Conservation (phyloP, 2,113 vertebrate species). For the Syrmaticus mikado region DNA sequence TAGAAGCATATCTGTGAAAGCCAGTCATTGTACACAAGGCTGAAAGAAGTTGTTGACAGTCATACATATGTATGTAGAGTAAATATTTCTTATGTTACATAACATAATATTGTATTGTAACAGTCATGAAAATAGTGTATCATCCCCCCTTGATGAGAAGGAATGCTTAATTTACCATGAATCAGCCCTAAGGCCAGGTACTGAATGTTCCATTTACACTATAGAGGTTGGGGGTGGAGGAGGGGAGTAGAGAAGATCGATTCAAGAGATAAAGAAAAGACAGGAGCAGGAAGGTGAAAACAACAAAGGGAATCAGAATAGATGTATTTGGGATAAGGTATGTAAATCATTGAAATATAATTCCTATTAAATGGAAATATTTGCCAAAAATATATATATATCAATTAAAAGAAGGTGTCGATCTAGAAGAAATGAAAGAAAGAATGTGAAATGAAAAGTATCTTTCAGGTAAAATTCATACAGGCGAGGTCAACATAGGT, state of each 20-base stretch:
- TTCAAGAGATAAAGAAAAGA: conserved; percentile 13
- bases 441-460: background rate
- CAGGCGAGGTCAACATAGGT: background rate
- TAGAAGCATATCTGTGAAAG: background rate
- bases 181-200: conserved; percentile 15
- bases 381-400: background rate
- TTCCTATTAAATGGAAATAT: background rate
- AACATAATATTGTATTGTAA: background rate
- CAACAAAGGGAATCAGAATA: background rate
- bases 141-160: background rate
- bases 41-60: background rate
- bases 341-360: background rate
- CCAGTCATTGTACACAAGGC: background rate
- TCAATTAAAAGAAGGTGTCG: background rate
- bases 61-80: background rate
- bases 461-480: background rate
- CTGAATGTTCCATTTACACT: conserved; percentile 33
- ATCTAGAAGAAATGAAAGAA: background rate
- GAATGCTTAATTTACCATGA: conserved; percentile 29
- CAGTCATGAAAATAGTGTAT: background rate
- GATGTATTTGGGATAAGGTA: background rate
- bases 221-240: background rate
- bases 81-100: background rate
- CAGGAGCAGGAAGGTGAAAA: background rate
- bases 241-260: background rate